These are phyloP conservation scores for Phalacrocorax pelagicus DNA, from an alignment of 2,113 vertebrate genomes.

Conservation along the genomic window DNA sequence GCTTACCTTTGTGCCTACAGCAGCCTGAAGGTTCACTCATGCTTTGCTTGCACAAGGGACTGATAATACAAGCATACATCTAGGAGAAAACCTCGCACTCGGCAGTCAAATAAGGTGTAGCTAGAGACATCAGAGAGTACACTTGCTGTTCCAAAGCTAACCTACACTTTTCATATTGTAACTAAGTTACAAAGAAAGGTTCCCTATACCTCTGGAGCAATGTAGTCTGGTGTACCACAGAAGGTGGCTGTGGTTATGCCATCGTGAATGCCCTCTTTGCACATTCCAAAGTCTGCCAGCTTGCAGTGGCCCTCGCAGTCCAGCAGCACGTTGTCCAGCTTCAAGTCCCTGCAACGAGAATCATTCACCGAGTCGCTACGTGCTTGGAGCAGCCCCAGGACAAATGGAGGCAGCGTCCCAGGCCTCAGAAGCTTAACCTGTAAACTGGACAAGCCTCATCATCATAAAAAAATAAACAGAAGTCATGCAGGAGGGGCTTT, in stretches of 20 bases:
- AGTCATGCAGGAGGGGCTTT: not conserved
- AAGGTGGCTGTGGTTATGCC: slow-evolving; percentile 90
- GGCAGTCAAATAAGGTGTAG: not conserved
- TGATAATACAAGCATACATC: not conserved
- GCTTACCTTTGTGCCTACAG: not conserved
- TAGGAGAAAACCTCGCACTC: not conserved
- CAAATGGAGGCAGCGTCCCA: not conserved
- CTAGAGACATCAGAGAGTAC: not conserved
- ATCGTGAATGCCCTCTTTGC: slow-evolving; percentile 92
- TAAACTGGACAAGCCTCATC: not conserved
- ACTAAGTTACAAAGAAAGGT: not conserved
- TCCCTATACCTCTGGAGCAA: slow-evolving; percentile 93
- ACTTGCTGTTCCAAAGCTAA: not conserved
- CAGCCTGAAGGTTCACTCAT: not conserved
- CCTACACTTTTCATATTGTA: not conserved
- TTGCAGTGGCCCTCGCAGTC: slow-evolving; percentile 98
- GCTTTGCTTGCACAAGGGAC: not conserved
- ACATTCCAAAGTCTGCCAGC: slow-evolving; percentile 98
- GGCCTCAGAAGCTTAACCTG: not conserved
- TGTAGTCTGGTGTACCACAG: slow-evolving; percentile 97
- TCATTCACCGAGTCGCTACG: rapidly evolving
- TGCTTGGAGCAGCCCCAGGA: not conserved
- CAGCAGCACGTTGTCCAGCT: slow-evolving; percentile 94
- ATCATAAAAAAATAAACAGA: not conserved
- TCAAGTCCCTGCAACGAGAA: slow-evolving; percentile 86